These are phyloP conservation scores for Myiotriccus ornatus DNA, from an alignment of 2,797 vertebrate genomes.

Conservation along the genomic window DNA sequence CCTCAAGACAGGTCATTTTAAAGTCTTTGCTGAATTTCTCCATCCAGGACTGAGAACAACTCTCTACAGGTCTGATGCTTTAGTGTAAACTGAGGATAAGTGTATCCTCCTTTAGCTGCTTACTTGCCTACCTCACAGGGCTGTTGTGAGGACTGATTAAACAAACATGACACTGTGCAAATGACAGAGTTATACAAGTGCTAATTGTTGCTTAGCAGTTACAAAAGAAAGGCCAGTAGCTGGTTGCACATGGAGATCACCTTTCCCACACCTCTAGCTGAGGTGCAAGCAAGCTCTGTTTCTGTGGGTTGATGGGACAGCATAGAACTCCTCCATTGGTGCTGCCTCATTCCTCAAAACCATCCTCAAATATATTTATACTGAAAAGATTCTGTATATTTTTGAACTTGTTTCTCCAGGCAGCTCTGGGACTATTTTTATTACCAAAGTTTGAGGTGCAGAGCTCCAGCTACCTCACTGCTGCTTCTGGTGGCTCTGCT, in stretches of 20 bases:
- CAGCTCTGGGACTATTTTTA: not conserved
- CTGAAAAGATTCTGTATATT: not conserved
- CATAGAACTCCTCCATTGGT: not conserved
- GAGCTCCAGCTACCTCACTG: not conserved
- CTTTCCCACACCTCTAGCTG: not conserved
- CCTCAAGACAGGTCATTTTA: not conserved
- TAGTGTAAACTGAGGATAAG: not conserved
- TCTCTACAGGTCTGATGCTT: not conserved
- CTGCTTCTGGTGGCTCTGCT: not conserved
- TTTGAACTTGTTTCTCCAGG: not conserved
- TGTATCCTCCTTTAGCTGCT: not conserved
- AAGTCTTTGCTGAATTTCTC: not conserved
- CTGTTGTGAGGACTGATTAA: slow-evolving; percentile 66
- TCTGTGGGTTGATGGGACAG: not conserved
- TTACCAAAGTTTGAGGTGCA: not conserved
- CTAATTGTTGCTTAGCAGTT: slow-evolving; percentile 3
- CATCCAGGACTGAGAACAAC: not conserved
- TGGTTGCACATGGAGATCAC: not conserved
- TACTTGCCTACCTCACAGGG: slow-evolving; percentile 50
- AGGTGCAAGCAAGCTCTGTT: not conserved
- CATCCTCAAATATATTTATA: not conserved
- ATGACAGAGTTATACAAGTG: not conserved
- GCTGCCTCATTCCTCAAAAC: not conserved
- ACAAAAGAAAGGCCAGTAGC: not conserved
- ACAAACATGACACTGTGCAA: not conserved